Percentiles rank a stretch among this genome's conserved stretches.
phyloP scores from a whole-genome alignment of 1,140 invertebrate genomes.

The Brachionus rotundiformis region DNA sequence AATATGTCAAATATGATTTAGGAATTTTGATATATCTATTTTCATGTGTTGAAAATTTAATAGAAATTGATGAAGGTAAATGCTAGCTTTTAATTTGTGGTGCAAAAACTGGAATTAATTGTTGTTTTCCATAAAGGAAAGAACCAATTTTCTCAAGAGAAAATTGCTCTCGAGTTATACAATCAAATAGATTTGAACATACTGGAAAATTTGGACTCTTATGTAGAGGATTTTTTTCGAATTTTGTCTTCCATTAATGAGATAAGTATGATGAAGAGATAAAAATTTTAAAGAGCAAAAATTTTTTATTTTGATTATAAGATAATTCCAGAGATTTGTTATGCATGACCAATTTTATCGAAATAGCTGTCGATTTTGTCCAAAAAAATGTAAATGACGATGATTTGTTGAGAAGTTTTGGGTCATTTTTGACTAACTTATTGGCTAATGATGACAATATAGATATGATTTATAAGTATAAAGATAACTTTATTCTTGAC shows the following conservation, averaged over 20 bases:
- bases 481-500: not conserved
- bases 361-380: not conserved
- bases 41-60: conserved; percentile 49
- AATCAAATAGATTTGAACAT: not conserved
- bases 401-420: conserved; percentile 21
- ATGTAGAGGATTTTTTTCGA: conserved; percentile 21
- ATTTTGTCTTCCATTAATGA: conserved; percentile 28
- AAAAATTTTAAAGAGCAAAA: too few species aligned
- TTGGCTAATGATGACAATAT: conserved; percentile 22
- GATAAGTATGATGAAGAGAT: too few species aligned
- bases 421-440: conserved; percentile 32
- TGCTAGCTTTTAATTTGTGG: not conserved
- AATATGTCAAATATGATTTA: not conserved
- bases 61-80: conserved; percentile 16
- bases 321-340: conserved; percentile 2
- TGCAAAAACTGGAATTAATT: not conserved
- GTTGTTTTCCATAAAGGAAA: not conserved
- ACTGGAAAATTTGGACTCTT: not conserved
- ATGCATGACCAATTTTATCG: conserved; percentile 31
- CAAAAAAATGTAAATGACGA: not conserved
- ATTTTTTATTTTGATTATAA: not conserved
- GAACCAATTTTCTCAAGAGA: not conserved
- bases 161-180: conserved; percentile 12
- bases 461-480: conserved; percentile 31
- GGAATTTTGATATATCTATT: conserved; percentile 36